phyloP scores from a whole-genome alignment of 2,888 invertebrate genomes.

The Limnephilus auricula region DNA sequence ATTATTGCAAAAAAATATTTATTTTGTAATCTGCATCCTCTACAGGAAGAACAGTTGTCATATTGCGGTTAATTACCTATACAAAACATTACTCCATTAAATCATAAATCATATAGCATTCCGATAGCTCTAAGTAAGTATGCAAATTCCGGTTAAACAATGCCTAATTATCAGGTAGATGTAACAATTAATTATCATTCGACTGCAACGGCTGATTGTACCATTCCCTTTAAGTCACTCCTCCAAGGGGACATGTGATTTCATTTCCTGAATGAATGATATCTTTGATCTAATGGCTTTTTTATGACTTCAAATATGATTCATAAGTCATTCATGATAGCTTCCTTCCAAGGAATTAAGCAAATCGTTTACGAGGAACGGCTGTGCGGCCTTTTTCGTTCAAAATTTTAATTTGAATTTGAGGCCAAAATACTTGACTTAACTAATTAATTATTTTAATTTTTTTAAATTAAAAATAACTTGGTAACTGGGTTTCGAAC shows the following conservation, averaged over 20 bases:
- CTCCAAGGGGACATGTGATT: neutral
- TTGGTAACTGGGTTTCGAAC: too few relatives aligned
- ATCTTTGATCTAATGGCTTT: neutral
- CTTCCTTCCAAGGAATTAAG: neutral
- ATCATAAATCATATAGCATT: neutral
- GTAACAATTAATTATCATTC: neutral
- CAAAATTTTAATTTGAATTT: too few relatives aligned
- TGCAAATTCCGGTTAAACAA: neutral
- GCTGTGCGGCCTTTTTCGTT: too few relatives aligned
- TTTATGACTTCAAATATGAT: neutral
- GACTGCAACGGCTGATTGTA: neutral
- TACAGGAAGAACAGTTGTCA: neutral
- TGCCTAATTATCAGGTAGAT: neutral
- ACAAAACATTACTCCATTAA: neutral
- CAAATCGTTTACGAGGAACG: neutral
- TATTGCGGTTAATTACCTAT: neutral
- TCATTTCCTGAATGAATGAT: neutral
- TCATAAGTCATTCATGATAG: neutral
- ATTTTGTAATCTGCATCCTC: neutral
- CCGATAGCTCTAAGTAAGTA: neutral
- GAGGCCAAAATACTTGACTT: too few relatives aligned
- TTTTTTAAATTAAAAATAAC: too few relatives aligned
- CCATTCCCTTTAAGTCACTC: neutral
- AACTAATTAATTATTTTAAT: too few relatives aligned
- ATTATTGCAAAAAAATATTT: neutral